Evolutionary conservation across 1,140 invertebrate genomes (phyloP).

Genomic region (Diploscapter pachys): DNA sequence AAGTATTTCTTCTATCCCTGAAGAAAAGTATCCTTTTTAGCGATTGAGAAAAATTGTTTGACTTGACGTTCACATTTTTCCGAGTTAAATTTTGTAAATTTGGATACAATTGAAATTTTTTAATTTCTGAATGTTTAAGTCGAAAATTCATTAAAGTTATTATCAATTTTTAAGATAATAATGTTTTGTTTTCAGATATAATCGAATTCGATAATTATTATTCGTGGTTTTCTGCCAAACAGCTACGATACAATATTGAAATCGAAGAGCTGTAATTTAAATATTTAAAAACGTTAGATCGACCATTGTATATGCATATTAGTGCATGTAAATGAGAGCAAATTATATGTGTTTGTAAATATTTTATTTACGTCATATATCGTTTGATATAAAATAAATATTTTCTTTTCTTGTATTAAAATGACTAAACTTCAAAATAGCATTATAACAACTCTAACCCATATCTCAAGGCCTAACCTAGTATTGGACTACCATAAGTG

Average conservation of each 20-base stretch:
- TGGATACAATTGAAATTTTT: not conserved
- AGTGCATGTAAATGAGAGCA: too few species aligned
- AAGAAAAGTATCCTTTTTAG: not conserved
- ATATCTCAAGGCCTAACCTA: too few species aligned
- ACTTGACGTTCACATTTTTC: not conserved
- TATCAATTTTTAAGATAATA: conserved; percentile 6
- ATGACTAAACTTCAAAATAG: too few species aligned
- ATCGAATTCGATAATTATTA: conserved; percentile 59
- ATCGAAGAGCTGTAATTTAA: conserved; percentile 46
- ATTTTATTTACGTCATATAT: too few species aligned
- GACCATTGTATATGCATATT: too few species aligned
- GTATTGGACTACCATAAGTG: too few species aligned
- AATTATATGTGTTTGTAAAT: too few species aligned
- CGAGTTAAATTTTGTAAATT: not conserved
- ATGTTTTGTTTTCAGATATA: conserved; percentile 45
- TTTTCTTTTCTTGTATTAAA: too few species aligned
- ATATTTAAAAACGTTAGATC: too few species aligned
- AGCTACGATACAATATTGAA: conserved; percentile 58
- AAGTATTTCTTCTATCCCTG: conserved; percentile 28
- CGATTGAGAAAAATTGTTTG: too few species aligned
- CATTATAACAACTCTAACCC: too few species aligned
- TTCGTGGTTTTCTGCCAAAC: conserved; percentile 56
- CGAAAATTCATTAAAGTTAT: conserved; percentile 5
- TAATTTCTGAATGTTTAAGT: not conserved
- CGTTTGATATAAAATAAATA: too few species aligned